Evolutionary conservation across 1,140 invertebrate species (phyloP).

Genomic region (Calosoma granatense): DNA sequence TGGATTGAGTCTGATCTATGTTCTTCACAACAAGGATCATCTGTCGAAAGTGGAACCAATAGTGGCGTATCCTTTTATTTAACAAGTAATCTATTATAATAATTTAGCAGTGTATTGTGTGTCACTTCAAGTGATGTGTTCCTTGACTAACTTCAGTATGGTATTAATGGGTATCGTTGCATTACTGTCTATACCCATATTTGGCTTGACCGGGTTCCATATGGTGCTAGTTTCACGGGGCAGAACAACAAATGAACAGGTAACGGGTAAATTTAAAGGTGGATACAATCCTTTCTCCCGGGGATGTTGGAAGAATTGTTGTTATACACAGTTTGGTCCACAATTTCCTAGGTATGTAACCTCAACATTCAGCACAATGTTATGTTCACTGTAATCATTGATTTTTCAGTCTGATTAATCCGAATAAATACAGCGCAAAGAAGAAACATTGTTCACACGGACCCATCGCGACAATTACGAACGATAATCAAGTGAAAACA

Average conservation of each 20-base stretch:
- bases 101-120: too few species aligned
- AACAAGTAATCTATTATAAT: too few species aligned
- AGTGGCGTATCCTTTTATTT: conserved; percentile 79
- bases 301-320: conserved; percentile 90
- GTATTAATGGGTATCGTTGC: conserved; percentile 85
- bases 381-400: background rate
- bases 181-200: conserved; percentile 89
- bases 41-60: conserved; percentile 74
- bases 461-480: conserved; percentile 37
- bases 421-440: conserved; percentile 39
- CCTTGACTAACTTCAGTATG: conserved; percentile 49
- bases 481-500: conserved; percentile 73
- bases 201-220: conserved; percentile 96
- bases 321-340: conserved; percentile 89
- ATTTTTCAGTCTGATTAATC: conserved; percentile 37
- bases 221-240: conserved; percentile 92
- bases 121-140: too few species aligned
- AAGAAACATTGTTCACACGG: conserved; percentile 31
- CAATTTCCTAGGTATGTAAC: conserved; percentile 84
- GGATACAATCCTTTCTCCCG: conserved; percentile 94
- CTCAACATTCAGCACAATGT: background rate
- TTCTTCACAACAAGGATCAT: conserved; percentile 74
- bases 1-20: conserved; percentile 81
- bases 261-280: conserved; percentile 95
- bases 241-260: conserved; percentile 99